A percentile compares a stretch with the other conserved stretches of the same genome.
Evolutionary conservation across 2,113 vertebrate species (phyloP).

Genomic region (Connochaetes taurinus): DNA sequence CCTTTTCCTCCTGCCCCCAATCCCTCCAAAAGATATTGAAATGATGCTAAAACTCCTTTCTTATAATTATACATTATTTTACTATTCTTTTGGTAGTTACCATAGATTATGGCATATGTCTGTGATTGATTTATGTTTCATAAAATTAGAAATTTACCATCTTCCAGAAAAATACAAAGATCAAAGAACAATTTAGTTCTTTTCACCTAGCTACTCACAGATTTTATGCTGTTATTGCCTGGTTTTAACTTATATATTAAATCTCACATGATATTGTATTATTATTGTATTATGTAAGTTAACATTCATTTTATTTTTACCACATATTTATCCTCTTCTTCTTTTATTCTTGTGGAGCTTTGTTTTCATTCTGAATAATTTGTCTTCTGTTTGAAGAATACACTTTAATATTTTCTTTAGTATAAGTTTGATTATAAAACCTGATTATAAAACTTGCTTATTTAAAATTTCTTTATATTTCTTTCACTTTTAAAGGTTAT

Average conservation of each 20-base stretch:
- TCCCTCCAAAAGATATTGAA: too few relatives aligned
- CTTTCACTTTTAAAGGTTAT: background rate
- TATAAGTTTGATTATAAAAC: background rate
- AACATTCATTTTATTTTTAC: background rate
- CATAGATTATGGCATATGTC: background rate
- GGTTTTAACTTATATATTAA: background rate
- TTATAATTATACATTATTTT: background rate
- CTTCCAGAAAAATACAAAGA: constrained; percentile 4
- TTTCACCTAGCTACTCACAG: background rate
- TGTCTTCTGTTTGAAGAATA: background rate
- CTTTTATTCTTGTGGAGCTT: background rate
- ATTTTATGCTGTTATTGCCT: background rate
- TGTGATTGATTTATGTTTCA: background rate
- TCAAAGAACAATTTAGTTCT: background rate
- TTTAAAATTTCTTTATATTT: background rate
- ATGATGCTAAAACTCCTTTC: background rate
- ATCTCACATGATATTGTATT: background rate
- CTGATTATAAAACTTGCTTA: background rate
- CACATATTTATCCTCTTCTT: background rate
- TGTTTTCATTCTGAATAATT: background rate
- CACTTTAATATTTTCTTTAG: background rate
- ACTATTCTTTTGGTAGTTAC: background rate
- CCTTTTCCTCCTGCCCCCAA: too few relatives aligned
- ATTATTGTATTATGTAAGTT: background rate
- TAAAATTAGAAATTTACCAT: constrained; percentile 12